Percentiles rank a stretch among this genome's conserved stretches.
phyloP scores from a whole-genome alignment of 2,113 vertebrate species.

The Alethe castanea region DNA sequence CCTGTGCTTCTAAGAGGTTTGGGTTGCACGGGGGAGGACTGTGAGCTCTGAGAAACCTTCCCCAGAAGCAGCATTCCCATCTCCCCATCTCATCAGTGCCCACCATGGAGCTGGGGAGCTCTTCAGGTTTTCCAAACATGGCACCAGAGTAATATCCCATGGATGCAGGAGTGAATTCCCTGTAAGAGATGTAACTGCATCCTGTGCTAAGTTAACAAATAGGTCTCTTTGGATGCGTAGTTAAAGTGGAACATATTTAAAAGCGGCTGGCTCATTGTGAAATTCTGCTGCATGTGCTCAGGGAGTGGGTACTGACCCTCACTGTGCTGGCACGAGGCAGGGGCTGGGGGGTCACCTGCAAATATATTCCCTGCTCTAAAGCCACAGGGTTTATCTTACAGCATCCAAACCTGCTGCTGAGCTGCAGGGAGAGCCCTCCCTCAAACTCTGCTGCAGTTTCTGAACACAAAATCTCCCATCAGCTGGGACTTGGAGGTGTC shows the following conservation, averaged over 20 bases:
- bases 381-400: accelerated
- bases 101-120: neutral
- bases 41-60: neutral
- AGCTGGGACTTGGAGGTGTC: neutral
- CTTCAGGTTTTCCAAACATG: neutral
- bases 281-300: neutral
- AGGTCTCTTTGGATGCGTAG: neutral
- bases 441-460: neutral
- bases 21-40: neutral
- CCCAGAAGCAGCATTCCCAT: neutral
- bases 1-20: neutral
- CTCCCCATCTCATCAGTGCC: neutral
- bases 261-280: neutral
- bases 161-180: neutral
- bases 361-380: neutral
- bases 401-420: neutral
- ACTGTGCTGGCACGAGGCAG: accelerated
- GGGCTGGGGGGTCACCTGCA: neutral
- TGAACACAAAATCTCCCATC: accelerated
- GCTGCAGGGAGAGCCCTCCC: neutral
- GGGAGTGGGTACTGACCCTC: neutral
- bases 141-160: neutral
- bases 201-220: neutral
- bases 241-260: neutral
- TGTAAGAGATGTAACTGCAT: neutral